Conservation (phyloP, 1,140 invertebrate species). For the Hirudo medicinalis region DNA sequence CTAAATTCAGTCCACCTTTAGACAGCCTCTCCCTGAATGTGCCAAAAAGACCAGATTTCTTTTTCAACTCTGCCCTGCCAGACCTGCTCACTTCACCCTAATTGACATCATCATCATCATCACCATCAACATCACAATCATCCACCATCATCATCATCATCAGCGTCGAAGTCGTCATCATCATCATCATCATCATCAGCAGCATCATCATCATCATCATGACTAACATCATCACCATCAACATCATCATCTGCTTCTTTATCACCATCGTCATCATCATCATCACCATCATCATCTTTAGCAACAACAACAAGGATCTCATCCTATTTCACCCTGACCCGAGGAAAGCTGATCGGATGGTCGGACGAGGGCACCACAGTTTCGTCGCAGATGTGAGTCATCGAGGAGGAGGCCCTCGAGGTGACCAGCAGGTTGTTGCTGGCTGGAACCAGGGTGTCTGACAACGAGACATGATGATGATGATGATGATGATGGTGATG, state of each 20-base stretch:
- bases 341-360: not conserved
- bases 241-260: not conserved
- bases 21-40: not conserved
- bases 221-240: too few species aligned
- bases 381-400: constrained; percentile 1
- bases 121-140: too few species aligned
- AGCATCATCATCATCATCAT: too few species aligned
- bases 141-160: too few species aligned
- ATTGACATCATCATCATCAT: too few species aligned
- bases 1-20: not conserved
- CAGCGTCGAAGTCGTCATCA: too few species aligned
- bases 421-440: not conserved
- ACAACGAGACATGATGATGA: not conserved
- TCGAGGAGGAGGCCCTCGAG: not conserved
- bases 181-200: too few species aligned
- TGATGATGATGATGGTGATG: constrained; percentile 4
- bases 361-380: not conserved
- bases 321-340: not conserved
- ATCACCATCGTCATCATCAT: not conserved
- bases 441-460: not conserved
- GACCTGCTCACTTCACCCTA: not conserved
- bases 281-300: not conserved
- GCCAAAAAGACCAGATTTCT: constrained; percentile 3
- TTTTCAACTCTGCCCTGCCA: not conserved
- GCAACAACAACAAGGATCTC: not conserved